Base-by-base conservation (phyloP, 2,888 invertebrate species). In the Drosophila ustulata region DNA sequence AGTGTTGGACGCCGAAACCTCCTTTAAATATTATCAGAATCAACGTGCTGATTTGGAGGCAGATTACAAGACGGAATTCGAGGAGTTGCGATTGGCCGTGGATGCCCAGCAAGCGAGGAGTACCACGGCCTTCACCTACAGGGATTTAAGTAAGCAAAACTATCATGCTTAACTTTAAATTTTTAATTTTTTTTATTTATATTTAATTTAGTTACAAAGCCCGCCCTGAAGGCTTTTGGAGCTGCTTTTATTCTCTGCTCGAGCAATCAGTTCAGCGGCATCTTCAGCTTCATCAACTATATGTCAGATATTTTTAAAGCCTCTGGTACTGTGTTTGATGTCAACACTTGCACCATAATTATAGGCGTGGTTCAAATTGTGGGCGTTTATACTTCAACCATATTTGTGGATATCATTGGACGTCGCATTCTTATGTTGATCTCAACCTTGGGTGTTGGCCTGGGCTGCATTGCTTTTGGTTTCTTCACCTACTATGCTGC, bases 221-320 rank as follows among this genome's bases (percentile, higher is more conserved):
- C 75, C 2, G 88, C 91, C 0, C n/a, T 88, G 0, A 90, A 89
- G 56, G 88, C 80, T 4, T 79, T 91, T 18, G 65, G 74, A 0
- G 82, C 80, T 0, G 85, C 90, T 0, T 1, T 75, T 3, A 81
- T 89, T 0, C 74, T 92, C 1, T 71, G 83, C 2, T 18, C 80
- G 30, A 78, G 90, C 0, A 90, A 90, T 64, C 90, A 90, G 41
- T 87, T 88, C 50, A 86, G 91, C 32, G 91, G 92, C 3, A 71
- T 80, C 9, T 92, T 90, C 47, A 89, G 90, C 7, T 88, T 92
- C 45, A 75, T 91, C 3, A 92, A 90, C 58, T 92, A 92, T 57
- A 90, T 92, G 78, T 89, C 92, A 11, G 73, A 80, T 13, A 91
- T 92, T 37, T 92, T 92, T 59, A 76, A 75, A 5, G 74, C 81